Evolutionary conservation across 53 echinoderm and acorn worm species (phyloP), one percentile per base, ranked within the genome.

Genomic region (Crossaster papposus): DNA sequence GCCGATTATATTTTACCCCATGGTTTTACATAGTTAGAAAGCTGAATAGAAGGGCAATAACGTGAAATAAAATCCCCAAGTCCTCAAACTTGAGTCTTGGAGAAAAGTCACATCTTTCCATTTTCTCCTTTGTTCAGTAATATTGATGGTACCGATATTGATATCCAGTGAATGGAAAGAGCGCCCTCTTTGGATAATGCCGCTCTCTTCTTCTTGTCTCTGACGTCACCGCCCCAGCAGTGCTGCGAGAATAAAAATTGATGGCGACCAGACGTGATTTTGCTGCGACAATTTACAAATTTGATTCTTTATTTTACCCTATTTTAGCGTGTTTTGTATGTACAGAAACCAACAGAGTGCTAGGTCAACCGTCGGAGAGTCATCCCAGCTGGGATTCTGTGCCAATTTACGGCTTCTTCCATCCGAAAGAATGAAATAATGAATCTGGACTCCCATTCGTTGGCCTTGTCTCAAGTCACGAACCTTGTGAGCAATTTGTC

Each of bases 381-480:
- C 90, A 83, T 38, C 80, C 65, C 64, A 77, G 73, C 77, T 29
- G 85, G 93, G 94, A 86, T 93, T 94, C 91, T 88, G 83, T 87
- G 97, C 93, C 92, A 94, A 89, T 91, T 97, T 90, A 91, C 90
- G 87, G 91, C 92, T 72, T 94, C 94, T 88, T 89, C 81, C 91
- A 91, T 90, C 86, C 93, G 95, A 97, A 94, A 97, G 95, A 95
- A 95, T 97, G 95, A 97, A 95, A 97, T 97, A 97, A 97, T 97
- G 97, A 97, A 95, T 95, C 95, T 95, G 94, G 95, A 97, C 94
- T 97, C 97, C 92, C 94, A 95, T 81, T 95, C 95, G 94, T 94
- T 97, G 97, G 98, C 98, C 95, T 92, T 96, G 93, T 98, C 98
- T 93, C 98, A 98, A 92, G 94, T 98, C 94, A 93, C 95, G 79